Conservation (phyloP, 64 coral and sea anemone species). For the Dendronephthya gigantea region DNA sequence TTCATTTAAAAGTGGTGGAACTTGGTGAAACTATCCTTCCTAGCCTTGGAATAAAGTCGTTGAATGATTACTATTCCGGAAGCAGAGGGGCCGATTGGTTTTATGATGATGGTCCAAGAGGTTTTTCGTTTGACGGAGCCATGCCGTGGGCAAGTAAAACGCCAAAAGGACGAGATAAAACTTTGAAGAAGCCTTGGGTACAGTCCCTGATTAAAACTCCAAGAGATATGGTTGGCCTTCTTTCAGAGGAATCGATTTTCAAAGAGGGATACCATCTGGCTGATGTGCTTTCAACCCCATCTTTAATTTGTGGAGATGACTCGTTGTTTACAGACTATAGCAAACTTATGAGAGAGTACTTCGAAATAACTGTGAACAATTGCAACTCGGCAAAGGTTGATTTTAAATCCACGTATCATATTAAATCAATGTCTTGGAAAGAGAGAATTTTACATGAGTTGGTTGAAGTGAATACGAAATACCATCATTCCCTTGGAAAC, state of each 20-base stretch:
- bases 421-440: neutral
- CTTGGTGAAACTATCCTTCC: neutral
- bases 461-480: neutral
- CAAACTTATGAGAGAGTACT: neutral
- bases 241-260: neutral
- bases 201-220: neutral
- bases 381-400: neutral
- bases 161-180: neutral
- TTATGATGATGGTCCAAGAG: neutral
- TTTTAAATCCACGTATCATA: neutral
- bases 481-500: neutral
- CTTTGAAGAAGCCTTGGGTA: neutral
- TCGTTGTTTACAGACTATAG: neutral
- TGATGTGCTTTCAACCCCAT: neutral
- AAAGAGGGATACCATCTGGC: neutral
- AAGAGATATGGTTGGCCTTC: neutral
- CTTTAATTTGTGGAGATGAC: neutral
- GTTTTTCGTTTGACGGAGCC: neutral
- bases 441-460: neutral
- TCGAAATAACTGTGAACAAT: neutral
- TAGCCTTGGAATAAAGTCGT: neutral
- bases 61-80: neutral
- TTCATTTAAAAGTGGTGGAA: neutral
- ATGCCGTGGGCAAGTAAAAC: neutral
- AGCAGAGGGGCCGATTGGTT: neutral